Evolutionary conservation across 2,113 vertebrate genomes (phyloP).

Genomic region (Bambusicola thoracicus): DNA sequence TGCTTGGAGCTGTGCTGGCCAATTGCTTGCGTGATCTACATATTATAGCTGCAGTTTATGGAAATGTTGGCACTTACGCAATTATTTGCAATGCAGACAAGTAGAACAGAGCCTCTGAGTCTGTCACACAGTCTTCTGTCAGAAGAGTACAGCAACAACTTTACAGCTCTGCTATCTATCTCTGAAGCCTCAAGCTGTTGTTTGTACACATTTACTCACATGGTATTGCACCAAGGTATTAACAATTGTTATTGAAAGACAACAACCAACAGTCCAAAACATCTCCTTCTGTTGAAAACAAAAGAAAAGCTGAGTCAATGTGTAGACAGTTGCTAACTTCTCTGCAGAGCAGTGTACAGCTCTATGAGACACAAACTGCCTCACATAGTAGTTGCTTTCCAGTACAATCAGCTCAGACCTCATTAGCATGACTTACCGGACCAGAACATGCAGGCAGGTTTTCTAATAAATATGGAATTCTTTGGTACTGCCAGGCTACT

Average conservation of each 20-base stretch:
- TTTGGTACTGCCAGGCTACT: not conserved
- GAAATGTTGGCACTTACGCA: slow-evolving; percentile 21
- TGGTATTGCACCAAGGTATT: not conserved
- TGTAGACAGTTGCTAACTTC: not conserved
- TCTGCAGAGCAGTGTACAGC: not conserved
- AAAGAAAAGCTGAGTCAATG: not conserved
- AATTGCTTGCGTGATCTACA: not conserved
- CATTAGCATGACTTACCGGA: not conserved
- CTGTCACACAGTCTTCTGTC: not conserved
- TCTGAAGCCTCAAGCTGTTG: not conserved
- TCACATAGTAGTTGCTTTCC: not conserved
- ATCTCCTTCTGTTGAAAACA: not conserved
- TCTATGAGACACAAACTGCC: not conserved
- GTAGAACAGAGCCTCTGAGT: not conserved
- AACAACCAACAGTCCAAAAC: not conserved
- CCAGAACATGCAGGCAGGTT: rapidly evolving
- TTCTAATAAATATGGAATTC: not conserved
- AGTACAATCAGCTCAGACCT: not conserved
- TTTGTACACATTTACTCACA: not conserved
- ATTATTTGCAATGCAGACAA: not conserved
- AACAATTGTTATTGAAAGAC: not conserved
- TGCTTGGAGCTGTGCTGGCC: not conserved
- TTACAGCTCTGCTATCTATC: not conserved
- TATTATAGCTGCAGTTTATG: not conserved
- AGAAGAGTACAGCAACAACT: not conserved